phyloP scores from a whole-genome alignment of 1,140 invertebrate genomes.

The Drosophila ogumai region DNA sequence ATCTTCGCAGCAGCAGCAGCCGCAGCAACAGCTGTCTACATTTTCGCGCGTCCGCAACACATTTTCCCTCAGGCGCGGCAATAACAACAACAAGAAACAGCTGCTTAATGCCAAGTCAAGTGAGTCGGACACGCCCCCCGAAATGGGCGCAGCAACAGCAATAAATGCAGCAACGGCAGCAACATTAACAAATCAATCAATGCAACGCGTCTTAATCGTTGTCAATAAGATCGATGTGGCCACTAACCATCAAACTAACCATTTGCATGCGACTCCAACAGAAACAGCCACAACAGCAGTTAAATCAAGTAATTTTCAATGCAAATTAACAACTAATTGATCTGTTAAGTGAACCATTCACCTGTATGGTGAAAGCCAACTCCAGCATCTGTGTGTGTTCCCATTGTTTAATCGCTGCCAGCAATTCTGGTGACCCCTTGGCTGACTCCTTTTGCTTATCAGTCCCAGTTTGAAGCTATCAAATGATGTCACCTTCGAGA shows the following conservation, averaged over 20 bases:
- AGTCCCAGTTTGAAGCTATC: conserved; percentile 2
- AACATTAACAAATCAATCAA: conserved; percentile 44
- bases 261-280: conserved; percentile 65
- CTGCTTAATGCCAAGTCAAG: conserved; percentile 65
- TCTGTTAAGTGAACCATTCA: conserved; percentile 27
- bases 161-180: conserved; percentile 29
- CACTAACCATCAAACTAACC: conserved; percentile 57
- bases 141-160: conserved; percentile 22
- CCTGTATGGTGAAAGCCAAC: conserved; percentile 25
- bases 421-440: conserved; percentile 8
- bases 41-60: conserved; percentile 82
- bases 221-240: conserved; percentile 69
- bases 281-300: conserved; percentile 26
- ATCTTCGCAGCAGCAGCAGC: conserved; percentile 20
- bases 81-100: conserved; percentile 43
- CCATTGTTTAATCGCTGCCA: conserved; percentile 30
- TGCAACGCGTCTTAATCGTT: conserved; percentile 73
- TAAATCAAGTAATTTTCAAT: conserved; percentile 65
- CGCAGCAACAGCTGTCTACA: conserved; percentile 74
- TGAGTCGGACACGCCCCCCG: conserved; percentile 60
- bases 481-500: conserved; percentile 33
- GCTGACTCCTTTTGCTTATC: conserved; percentile 28
- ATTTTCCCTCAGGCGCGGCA: conserved; percentile 66
- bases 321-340: conserved; percentile 34
- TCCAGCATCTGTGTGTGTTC: conserved; percentile 18